Percentiles rank a stretch among this genome's conserved stretches.
Conservation (phyloP, 2,113 vertebrate species). For the Herpailurus yagouaroundi region DNA sequence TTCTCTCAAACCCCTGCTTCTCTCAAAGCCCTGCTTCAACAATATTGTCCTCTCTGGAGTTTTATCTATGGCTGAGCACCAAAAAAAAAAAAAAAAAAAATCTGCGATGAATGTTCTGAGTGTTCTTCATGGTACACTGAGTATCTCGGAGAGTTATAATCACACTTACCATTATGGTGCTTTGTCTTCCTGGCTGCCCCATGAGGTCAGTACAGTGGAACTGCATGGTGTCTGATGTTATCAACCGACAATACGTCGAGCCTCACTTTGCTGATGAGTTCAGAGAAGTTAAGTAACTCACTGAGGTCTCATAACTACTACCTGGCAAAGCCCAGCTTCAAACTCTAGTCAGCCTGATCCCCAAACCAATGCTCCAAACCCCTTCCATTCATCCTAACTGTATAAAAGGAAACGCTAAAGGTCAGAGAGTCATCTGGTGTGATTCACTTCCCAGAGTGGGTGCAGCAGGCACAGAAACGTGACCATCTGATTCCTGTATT, state of each 20-base stretch:
- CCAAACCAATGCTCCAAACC: not conserved
- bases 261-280: slow-evolving; percentile 21
- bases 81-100: not conserved
- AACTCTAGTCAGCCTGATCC: not conserved
- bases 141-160: slow-evolving; percentile 22
- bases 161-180: not conserved
- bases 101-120: not conserved
- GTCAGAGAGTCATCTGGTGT: slow-evolving; percentile 19
- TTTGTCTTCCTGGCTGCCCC: slow-evolving; percentile 20
- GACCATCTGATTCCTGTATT: slow-evolving; percentile 10
- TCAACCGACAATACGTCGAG: slow-evolving; percentile 21
- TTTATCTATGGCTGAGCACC: not conserved
- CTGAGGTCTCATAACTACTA: slow-evolving; percentile 9
- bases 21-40: not conserved
- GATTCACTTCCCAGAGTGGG: slow-evolving; percentile 48
- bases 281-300: slow-evolving; percentile 31
- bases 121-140: not conserved
- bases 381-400: slow-evolving; percentile 4
- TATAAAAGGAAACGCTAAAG: slow-evolving; percentile 50
- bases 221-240: not conserved
- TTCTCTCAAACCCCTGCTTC: not conserved
- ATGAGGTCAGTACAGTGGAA: not conserved
- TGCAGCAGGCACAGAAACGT: slow-evolving; percentile 32
- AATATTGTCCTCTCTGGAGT: not conserved
- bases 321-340: not conserved